Conservation (phyloP, 2,113 vertebrate species). For the Upupa epops region DNA sequence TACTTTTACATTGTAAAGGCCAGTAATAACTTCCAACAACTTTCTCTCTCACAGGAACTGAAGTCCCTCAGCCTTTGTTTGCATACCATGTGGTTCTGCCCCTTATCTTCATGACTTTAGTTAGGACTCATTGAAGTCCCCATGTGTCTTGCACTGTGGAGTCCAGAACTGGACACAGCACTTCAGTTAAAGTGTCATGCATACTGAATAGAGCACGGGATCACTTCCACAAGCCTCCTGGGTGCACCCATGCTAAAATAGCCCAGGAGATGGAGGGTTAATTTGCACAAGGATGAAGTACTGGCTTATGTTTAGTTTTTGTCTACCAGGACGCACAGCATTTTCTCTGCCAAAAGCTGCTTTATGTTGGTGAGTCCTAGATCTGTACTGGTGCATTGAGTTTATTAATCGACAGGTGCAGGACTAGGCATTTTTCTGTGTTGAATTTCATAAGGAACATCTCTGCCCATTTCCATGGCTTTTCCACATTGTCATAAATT, state of each 20-base stretch:
- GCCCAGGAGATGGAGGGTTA: not conserved
- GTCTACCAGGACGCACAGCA: accelerated
- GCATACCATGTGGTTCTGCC: not conserved
- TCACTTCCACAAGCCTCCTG: not conserved
- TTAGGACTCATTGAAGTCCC: not conserved
- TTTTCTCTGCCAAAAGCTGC: not conserved
- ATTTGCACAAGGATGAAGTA: not conserved
- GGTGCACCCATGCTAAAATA: not conserved
- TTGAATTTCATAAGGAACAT: not conserved
- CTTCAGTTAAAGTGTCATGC: not conserved
- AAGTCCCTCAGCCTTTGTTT: not conserved
- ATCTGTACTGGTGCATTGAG: accelerated
- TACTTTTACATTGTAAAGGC: not conserved
- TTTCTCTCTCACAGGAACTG: not conserved
- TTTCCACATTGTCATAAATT: not conserved
- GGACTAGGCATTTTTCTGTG: not conserved
- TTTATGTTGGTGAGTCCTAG: not conserved
- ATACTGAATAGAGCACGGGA: not conserved
- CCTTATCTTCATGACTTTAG: not conserved
- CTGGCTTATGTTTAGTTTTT: not conserved
- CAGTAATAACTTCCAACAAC: not conserved
- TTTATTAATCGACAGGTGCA: not conserved
- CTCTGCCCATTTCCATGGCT: accelerated
- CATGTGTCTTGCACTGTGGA: not conserved
- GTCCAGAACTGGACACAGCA: not conserved